Evolutionary conservation across 2,888 invertebrate species (phyloP).

Genomic region (Spodoptera littoralis): DNA sequence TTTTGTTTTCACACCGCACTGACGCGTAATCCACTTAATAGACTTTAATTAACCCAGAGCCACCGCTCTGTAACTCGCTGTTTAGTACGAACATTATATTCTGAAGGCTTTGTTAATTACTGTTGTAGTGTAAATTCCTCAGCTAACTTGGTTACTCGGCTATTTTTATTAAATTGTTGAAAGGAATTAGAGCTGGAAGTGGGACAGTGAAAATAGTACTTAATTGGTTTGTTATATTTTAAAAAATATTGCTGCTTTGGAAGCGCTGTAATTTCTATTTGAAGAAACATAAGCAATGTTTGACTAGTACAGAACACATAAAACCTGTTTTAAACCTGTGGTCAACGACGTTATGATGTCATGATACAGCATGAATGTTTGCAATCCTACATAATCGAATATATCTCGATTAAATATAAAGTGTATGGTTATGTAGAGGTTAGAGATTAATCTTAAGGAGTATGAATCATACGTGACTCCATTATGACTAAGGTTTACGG

Average conservation of each 20-base stretch:
- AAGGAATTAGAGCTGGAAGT: conserved; percentile 5
- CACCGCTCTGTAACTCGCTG: conserved; percentile 19
- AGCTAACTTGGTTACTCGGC: conserved; percentile 28
- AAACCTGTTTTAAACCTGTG: conserved; percentile 39
- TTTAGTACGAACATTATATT: conserved; percentile 45
- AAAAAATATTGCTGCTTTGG: too few species aligned
- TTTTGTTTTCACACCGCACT: conserved; percentile 18
- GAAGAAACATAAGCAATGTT: conserved; percentile 1
- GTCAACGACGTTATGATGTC: conserved; percentile 48
- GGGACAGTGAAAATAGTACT: background rate
- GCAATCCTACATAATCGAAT: conserved; percentile 20
- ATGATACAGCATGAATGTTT: conserved; percentile 15
- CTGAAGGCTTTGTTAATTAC: conserved; percentile 55
- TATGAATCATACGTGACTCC: conserved; percentile 54
- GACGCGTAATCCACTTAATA: conserved; percentile 31
- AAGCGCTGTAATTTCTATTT: too few species aligned
- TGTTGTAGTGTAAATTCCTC: conserved; percentile 37
- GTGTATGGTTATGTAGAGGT: conserved; percentile 9
- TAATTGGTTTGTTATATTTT: background rate
- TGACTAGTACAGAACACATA: conserved; percentile 7
- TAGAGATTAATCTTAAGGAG: conserved; percentile 22
- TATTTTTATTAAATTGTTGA: conserved; percentile 28
- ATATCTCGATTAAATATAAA: conserved; percentile 12
- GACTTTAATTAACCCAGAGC: conserved; percentile 39
- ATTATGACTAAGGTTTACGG: conserved; percentile 34